Base-by-base conservation (phyloP, 1,140 invertebrate species). In the Drosophila prosaltans region DNA sequence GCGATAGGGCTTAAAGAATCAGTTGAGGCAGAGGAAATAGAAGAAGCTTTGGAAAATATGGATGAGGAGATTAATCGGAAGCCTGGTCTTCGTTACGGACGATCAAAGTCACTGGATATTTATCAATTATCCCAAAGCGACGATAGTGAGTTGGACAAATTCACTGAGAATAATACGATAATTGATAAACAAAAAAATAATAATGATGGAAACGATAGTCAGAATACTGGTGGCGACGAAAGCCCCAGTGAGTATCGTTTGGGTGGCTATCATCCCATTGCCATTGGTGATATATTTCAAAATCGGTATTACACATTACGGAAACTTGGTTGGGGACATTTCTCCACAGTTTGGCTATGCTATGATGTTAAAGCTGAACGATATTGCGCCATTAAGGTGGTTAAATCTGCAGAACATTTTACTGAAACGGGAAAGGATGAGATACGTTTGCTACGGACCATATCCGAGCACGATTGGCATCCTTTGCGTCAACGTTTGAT, bases 261-360 rank as follows among this genome's bases (percentile, higher is more conserved):
- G 94, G 98, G 98, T 82, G 98, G 98, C 74, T 99, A 99, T 94
- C 98, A 99, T 94, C 97, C 97, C 70, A 97, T 99, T 21, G 96
- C 96, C 94, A 98, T 98, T 92, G 98, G 98, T 74, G 98, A 99
- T 93, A 93, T 98, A 59, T 98, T 98, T 36, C 63, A 79, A 11
- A 59, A 74, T 90, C 95, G 97, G 67, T 99, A 99, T 93, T 97
- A 97, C 94, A 97, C 98, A 77, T 96, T 98, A 60, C 94, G 97
- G 67, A 99, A 99, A 94, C 94, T 99, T 74, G 98, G 98, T 73
- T 99, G 98, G 98, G 98, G 98, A 45, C 98, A 99, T 93, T 99
- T 99, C 93, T 99, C 98, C 59, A 99, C 98, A 8, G 98, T 99
- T 30, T 99, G 98, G 98, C 94, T 99, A 30, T 98, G 97, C 93